Percentiles rank a stretch among this genome's conserved stretches.
These are phyloP conservation scores for Phataginus tetradactyla DNA, from an alignment of 2,797 vertebrate species.

Conservation along the genomic window DNA sequence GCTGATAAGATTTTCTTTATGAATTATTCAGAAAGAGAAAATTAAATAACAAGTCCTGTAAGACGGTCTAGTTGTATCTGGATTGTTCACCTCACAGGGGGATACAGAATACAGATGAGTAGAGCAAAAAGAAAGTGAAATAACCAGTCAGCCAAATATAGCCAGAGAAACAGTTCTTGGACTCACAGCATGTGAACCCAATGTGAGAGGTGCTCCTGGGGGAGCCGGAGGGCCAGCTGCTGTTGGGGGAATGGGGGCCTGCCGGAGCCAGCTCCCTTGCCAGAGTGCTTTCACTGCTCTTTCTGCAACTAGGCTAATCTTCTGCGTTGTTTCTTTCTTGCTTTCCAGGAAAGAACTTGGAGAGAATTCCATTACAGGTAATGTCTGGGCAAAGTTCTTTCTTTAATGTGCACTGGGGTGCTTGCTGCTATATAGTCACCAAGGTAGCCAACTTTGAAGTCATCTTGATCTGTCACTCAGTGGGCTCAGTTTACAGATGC, in stretches of 20 bases:
- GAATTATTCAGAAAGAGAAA: conserved; percentile 79
- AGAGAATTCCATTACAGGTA: conserved; percentile 47
- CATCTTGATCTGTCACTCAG: conserved; percentile 43
- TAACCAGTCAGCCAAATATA: conserved; percentile 77
- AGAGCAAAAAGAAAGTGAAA: conserved; percentile 78
- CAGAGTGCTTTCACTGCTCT: conserved; percentile 54
- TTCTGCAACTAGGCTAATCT: conserved; percentile 78
- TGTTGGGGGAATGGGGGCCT: conserved; percentile 27
- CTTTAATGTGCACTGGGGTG: not conserved
- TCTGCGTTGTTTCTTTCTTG: conserved; percentile 35
- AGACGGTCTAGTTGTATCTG: conserved; percentile 59
- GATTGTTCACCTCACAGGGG: conserved; percentile 69
- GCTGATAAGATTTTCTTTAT: conserved; percentile 60
- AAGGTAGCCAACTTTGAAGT: conserved; percentile 29
- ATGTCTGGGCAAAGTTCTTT: conserved; percentile 52
- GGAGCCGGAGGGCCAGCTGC: conserved; percentile 40
- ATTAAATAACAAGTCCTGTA: conserved; percentile 69
- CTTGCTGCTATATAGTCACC: not conserved
- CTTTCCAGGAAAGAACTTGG: conserved; percentile 39
- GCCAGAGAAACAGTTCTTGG: conserved; percentile 46
- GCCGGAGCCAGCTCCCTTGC: not conserved
- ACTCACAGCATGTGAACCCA: conserved; percentile 23
- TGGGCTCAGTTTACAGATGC: not conserved
- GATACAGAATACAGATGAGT: conserved; percentile 72
- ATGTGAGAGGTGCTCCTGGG: not conserved